Conservation (phyloP, 1,140 invertebrate species). For the Oryctes rhinoceros region DNA sequence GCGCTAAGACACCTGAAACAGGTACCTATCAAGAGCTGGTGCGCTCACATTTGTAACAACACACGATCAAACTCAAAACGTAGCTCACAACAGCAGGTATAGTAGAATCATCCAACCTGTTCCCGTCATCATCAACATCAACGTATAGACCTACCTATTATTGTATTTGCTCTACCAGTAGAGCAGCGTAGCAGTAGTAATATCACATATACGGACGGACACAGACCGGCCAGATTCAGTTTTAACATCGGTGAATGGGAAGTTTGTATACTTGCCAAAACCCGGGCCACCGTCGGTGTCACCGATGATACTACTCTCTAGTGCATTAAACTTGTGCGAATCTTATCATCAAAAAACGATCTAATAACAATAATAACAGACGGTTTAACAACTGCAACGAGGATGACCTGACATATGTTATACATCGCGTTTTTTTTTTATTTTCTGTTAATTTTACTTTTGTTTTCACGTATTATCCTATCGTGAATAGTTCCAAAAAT, state of each 20-base stretch:
- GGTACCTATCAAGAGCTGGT: conserved; percentile 2
- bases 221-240: background rate
- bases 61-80: background rate
- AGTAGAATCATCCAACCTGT: background rate
- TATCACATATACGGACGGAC: background rate
- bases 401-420: conserved; percentile 6
- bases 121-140: background rate
- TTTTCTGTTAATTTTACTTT: background rate
- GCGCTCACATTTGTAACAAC: conserved; percentile 17
- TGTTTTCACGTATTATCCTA: background rate
- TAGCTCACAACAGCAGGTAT: too few relatives aligned
- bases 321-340: background rate
- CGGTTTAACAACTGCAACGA: background rate
- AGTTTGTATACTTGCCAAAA: background rate
- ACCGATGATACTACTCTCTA: background rate
- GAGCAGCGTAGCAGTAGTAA: background rate
- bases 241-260: background rate
- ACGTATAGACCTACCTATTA: background rate
- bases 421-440: background rate
- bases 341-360: background rate
- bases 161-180: background rate
- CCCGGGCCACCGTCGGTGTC: background rate
- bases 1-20: conserved; percentile 5
- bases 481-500: background rate
- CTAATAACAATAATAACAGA: background rate